phyloP scores from a whole-genome alignment of 2,113 vertebrate species.

The Scatophagus argus region DNA sequence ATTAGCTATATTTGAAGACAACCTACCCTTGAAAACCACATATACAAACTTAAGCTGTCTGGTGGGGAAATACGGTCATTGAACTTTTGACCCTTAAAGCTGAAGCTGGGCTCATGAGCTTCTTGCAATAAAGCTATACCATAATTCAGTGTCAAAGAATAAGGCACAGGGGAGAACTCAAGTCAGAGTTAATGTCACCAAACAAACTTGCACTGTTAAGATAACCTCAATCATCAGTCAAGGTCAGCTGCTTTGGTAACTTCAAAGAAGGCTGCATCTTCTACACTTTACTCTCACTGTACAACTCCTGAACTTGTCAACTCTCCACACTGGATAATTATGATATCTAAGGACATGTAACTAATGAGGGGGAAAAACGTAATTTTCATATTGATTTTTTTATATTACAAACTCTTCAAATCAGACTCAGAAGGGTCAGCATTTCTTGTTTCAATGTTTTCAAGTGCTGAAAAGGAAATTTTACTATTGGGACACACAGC shows the following conservation, averaged over 20 bases:
- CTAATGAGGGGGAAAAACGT: not conserved
- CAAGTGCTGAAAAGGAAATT: no score
- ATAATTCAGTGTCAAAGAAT: conserved; percentile 10
- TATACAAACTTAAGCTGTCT: not conserved
- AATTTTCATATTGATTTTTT: not conserved
- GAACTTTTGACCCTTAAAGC: conserved; percentile 39
- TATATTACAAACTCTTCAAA: not conserved
- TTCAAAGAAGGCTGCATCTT: conserved; percentile 36
- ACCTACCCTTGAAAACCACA: not conserved
- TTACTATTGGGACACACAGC: not conserved
- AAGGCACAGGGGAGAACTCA: not conserved
- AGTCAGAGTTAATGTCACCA: not conserved
- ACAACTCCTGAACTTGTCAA: not conserved
- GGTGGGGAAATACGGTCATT: not conserved
- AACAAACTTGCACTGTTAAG: not conserved
- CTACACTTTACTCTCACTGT: not conserved
- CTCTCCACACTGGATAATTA: not conserved
- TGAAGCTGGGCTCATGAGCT: not conserved
- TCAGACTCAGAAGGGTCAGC: not conserved
- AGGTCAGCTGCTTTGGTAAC: conserved; percentile 20
- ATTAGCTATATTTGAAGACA: not conserved
- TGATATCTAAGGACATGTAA: not conserved
- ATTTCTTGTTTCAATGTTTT: not conserved
- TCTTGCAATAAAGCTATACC: not conserved
- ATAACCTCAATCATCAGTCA: conserved; percentile 43